These are phyloP conservation scores for Macropis europaea DNA, from an alignment of 2,888 invertebrate genomes.

Conservation along the genomic window DNA sequence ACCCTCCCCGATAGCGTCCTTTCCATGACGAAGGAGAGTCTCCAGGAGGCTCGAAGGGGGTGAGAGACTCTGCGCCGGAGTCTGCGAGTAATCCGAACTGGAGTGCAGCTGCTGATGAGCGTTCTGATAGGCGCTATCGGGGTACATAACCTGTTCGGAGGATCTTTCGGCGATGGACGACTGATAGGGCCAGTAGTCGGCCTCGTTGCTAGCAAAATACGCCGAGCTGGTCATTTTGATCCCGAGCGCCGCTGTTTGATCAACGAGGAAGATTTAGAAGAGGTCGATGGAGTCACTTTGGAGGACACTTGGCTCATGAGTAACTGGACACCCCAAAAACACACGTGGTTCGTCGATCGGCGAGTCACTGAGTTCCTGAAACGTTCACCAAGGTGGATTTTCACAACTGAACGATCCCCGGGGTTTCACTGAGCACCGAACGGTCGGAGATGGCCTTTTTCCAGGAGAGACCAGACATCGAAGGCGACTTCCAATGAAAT, in stretches of 20 bases:
- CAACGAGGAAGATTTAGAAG: too few species aligned
- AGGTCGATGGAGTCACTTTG: background rate
- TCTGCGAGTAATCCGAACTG: background rate
- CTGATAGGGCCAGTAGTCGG: constrained; percentile 66
- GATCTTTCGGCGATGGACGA: constrained; percentile 41
- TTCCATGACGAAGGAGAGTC: constrained; percentile 68
- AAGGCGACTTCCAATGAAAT: constrained; percentile 66
- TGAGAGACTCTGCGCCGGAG: background rate
- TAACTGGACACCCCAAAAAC: background rate
- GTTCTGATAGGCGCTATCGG: constrained; percentile 26
- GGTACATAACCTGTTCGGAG: constrained; percentile 35
- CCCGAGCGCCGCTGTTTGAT: background rate
- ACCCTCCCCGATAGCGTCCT: constrained; percentile 58
- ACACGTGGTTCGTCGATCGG: background rate
- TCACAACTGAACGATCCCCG: background rate
- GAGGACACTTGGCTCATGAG: background rate
- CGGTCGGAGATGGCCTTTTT: constrained; percentile 17
- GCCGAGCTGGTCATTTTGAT: constrained; percentile 65
- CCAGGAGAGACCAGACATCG: constrained; percentile 36
- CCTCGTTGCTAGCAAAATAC: constrained; percentile 59
- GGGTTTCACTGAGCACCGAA: background rate
- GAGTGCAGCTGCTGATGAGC: constrained; percentile 35
- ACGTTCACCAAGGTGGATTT: too few species aligned
- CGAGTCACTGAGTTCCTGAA: background rate
- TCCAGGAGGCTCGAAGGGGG: constrained; percentile 66